Evolutionary conservation across 2,888 invertebrate species (phyloP), one percentile per base, ranked within the genome.

Genomic region (Achlya flavicornis): DNA sequence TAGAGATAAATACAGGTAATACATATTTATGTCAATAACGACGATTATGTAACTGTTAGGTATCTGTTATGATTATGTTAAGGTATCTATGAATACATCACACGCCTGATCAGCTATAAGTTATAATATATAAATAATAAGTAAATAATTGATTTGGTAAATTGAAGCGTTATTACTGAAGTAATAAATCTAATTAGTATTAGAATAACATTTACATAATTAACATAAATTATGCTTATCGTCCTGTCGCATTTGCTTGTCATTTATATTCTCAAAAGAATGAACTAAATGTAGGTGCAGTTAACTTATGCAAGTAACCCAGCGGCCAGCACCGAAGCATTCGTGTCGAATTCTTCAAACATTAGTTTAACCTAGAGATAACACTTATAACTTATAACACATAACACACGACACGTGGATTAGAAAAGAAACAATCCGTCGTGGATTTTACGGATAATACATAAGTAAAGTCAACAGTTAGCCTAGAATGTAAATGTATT

Each of bases 1-100:
- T 64, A 38, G 38, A 10, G 3, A 11, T 10, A 38, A 3, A 38
- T 11, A 38, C 0, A 10, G 8, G 8, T 38, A 26, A 26, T 26
- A 26, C 26, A 38, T 38, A 38, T 38, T 38, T 10, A 41, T 12
- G 41, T 12, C 41, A 41, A 41, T 41, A 41, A 41, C 4, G 3
- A 12, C 4, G 12, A 41, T 41, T 41, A 41, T 12, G 67, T 62
- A 73, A 72, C 75, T 75, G 66, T 74, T 65, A 78, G n/a, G n/a
- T n/a, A 26, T 26, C 26, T 26, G 26, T 26, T 26, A 26, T 26
- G 26, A 26, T 26, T 26, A 26, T 26, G 26, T 26, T 26, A 26
- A 1, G 26, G 26, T 26, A 77, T 78, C 77, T 79, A 75, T 71
- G 73, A 46, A 46, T 46, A 46, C 41, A 41, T 41, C 3, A 41